phyloP scores from a whole-genome alignment of 1,140 invertebrate species.

The Stegodyphus dumicola region DNA sequence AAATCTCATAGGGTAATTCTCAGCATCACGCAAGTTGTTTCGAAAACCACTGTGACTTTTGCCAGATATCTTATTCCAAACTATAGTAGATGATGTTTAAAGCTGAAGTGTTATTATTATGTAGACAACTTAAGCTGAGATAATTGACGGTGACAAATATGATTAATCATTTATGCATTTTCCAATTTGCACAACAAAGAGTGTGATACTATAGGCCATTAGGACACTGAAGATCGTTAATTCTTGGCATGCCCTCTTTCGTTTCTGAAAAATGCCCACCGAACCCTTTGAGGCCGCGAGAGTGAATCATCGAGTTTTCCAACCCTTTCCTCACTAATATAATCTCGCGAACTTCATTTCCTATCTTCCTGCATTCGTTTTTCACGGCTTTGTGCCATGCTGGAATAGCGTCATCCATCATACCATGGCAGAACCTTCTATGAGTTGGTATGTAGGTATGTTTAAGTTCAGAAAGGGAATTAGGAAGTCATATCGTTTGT shows the following conservation, averaged over 20 bases:
- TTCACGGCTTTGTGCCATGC: not conserved
- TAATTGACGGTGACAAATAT: not conserved
- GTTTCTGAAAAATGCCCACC: constrained; percentile 22
- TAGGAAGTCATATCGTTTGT: no score
- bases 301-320: constrained; percentile 33
- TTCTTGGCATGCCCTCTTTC: constrained; percentile 19
- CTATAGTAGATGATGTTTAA: no score
- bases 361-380: not conserved
- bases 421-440: no score
- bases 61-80: no score
- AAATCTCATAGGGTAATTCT: no score
- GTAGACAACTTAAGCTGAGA: no score
- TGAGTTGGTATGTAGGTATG: no score
- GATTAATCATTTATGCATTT: not conserved
- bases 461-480: no score
- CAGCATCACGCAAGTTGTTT: no score
- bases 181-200: constrained; percentile 15
- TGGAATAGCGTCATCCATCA: not conserved
- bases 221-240: constrained; percentile 9
- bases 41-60: no score
- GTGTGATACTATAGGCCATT: not conserved
- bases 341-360: not conserved
- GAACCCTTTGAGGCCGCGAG: constrained; percentile 25
- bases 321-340: constrained; percentile 34
- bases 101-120: no score